Evolutionary conservation across 2,888 invertebrate species (phyloP).

Genomic region (Ephialtes manifestator): DNA sequence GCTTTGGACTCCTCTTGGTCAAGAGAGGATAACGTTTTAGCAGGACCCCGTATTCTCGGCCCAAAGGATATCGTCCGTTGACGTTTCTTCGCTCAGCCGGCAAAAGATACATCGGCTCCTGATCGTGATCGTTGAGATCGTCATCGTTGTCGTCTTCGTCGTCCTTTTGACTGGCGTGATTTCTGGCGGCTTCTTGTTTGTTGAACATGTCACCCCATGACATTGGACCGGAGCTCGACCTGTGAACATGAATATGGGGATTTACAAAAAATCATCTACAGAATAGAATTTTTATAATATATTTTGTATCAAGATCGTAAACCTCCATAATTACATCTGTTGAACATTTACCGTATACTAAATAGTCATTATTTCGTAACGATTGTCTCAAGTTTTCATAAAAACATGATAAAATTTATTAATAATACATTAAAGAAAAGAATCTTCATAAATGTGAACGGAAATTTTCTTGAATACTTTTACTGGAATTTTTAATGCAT

Average conservation of each 20-base stretch:
- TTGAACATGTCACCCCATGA: conserved; percentile 75
- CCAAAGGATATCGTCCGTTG: conserved; percentile 80
- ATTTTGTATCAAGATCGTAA: neutral
- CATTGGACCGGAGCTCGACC: conserved; percentile 71
- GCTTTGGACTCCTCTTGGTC: conserved; percentile 82
- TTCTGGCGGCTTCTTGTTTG: conserved; percentile 69
- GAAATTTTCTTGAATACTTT: no score
- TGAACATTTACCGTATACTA: no score
- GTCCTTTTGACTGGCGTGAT: conserved; percentile 66
- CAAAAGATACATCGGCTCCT: conserved; percentile 73
- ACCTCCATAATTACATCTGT: no score
- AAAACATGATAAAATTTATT: no score
- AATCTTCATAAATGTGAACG: no score
- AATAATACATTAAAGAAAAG: no score
- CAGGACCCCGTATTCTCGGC: conserved; percentile 77
- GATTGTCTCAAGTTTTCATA: no score
- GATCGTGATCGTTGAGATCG: conserved; percentile 72
- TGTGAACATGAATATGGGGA: neutral
- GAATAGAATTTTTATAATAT: neutral
- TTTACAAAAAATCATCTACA: neutral
- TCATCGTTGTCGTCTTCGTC: conserved; percentile 65
- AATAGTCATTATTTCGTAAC: no score
- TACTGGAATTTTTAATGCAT: no score
- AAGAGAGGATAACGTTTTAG: conserved; percentile 80
- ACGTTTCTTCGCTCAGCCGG: conserved; percentile 78